These are phyloP conservation scores for Procambarus clarkii DNA, from an alignment of 1,140 invertebrate species.

Conservation along the genomic window DNA sequence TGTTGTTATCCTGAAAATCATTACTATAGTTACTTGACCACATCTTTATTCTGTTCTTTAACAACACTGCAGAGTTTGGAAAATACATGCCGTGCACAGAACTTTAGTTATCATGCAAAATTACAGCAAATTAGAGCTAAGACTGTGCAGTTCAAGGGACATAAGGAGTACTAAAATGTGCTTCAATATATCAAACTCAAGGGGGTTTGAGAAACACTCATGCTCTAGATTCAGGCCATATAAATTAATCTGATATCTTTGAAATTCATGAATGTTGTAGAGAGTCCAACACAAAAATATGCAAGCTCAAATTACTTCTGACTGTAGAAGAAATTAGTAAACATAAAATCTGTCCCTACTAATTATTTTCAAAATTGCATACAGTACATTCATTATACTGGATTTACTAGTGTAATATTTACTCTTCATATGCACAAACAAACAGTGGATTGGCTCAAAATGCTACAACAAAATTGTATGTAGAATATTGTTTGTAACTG, in stretches of 20 bases:
- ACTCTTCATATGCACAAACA: no score
- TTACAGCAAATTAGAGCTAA: not conserved
- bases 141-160: not conserved
- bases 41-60: not conserved
- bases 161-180: not conserved
- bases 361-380: no score
- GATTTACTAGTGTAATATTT: no score
- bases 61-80: not conserved
- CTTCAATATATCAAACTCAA: not conserved
- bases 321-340: not conserved
- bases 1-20: not conserved
- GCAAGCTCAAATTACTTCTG: not conserved
- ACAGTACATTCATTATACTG: no score
- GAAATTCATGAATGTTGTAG: not conserved
- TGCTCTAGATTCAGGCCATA: not conserved
- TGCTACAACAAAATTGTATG: no score
- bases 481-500: no score
- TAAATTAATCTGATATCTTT: not conserved
- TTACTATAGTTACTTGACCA: not conserved
- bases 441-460: no score
- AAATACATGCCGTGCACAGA: not conserved
- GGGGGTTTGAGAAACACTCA: not conserved
- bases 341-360: no score
- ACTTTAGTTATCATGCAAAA: not conserved
- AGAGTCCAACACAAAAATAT: not conserved